phyloP scores from a whole-genome alignment of 2,113 vertebrate genomes.

The Tetrax tetrax region DNA sequence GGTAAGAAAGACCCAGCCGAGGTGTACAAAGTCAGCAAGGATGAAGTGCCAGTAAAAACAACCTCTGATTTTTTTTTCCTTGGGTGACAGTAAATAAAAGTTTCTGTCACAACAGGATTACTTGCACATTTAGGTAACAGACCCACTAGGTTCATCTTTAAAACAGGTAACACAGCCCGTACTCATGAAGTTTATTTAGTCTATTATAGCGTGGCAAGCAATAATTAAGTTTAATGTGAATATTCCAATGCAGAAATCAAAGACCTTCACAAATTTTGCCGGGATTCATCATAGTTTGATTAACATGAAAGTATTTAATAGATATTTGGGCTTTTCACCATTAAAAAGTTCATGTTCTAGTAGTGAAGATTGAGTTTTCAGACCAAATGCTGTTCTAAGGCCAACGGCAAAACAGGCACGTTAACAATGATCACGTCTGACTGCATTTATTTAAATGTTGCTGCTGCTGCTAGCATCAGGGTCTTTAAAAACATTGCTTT shows the following conservation, averaged over 20 bases:
- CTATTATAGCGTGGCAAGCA: neutral
- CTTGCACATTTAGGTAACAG: neutral
- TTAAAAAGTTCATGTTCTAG: neutral
- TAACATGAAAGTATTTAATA: neutral
- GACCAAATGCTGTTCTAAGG: neutral
- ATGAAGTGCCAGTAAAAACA: neutral
- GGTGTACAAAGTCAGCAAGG: neutral
- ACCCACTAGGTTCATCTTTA: neutral
- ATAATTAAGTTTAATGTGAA: neutral
- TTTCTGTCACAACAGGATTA: neutral
- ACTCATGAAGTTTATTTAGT: neutral
- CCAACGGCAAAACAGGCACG: neutral
- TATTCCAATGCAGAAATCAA: neutral
- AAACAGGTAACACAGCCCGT: neutral
- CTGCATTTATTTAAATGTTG: neutral
- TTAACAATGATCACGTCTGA: neutral
- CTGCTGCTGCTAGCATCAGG: neutral
- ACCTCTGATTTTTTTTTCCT: neutral
- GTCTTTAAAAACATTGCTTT: neutral
- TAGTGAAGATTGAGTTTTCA: neutral
- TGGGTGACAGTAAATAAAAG: neutral
- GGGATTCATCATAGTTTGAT: neutral
- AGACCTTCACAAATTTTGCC: neutral
- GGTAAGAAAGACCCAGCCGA: neutral
- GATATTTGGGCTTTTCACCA: neutral